Conservation (phyloP, 2,888 invertebrate species). For the Pterostichus niger region DNA sequence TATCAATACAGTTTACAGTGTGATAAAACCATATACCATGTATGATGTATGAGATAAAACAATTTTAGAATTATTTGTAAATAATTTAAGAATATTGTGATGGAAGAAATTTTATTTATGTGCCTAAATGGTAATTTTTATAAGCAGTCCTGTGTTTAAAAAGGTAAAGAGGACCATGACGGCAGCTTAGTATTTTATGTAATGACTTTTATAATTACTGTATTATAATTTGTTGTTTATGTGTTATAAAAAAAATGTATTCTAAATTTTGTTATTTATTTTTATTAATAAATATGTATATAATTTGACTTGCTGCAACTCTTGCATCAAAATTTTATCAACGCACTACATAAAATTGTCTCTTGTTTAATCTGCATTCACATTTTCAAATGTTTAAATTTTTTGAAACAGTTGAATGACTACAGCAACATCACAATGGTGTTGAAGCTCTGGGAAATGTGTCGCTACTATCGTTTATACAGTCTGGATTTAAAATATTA, state of each 20-base stretch:
- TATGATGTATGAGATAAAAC: conserved; percentile 52
- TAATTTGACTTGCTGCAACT: conserved; percentile 1
- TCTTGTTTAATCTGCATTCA: neutral
- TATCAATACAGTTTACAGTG: conserved; percentile 63
- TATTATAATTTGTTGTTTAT: conserved; percentile 48
- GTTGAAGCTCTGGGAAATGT: too few species aligned
- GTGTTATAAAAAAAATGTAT: conserved; percentile 38
- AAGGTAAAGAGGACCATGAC: conserved; percentile 60
- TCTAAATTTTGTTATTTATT: conserved; percentile 59
- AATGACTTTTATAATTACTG: conserved; percentile 52
- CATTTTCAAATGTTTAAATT: neutral
- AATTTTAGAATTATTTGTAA: conserved; percentile 62
- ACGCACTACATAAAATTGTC: neutral
- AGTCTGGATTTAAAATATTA: too few species aligned
- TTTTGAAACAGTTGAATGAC: neutral
- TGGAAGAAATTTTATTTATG: conserved; percentile 58
- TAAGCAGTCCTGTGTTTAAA: conserved; percentile 52
- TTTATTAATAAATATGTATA: conserved; percentile 55
- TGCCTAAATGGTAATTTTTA: conserved; percentile 61
- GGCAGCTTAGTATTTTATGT: conserved; percentile 58
- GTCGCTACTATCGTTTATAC: too few species aligned
- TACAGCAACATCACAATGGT: neutral
- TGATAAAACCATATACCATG: conserved; percentile 60
- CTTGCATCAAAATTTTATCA: neutral
- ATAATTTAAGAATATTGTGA: conserved; percentile 59